Evolutionary conservation across 2,888 invertebrate species (phyloP).

Genomic region (Lasioglossum malachurum): DNA sequence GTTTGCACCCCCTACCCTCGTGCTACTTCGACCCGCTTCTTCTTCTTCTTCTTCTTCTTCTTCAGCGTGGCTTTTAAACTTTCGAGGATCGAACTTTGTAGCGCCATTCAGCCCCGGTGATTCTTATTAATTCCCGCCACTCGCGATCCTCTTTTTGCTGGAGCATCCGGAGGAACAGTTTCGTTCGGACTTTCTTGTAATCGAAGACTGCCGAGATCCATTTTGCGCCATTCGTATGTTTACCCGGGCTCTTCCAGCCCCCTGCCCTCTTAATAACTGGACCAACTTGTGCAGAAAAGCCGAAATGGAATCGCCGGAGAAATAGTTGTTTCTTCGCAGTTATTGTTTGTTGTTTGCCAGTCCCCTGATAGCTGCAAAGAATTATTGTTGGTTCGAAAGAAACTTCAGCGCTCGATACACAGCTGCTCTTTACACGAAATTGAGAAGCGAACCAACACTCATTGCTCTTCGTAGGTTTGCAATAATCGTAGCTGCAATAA

Average conservation of each 20-base stretch:
- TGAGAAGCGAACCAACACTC: background rate
- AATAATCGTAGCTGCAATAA: background rate
- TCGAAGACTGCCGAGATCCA: conserved; percentile 7
- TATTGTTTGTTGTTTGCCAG: background rate
- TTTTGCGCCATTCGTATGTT: conserved; percentile 7
- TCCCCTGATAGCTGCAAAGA: background rate
- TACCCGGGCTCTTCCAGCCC: background rate
- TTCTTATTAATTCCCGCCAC: conserved; percentile 46
- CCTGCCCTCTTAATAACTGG: background rate
- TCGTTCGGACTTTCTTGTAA: conserved; percentile 17
- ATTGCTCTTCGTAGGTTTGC: background rate
- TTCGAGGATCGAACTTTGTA: conserved; percentile 45
- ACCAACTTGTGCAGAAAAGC: background rate
- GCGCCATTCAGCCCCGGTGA: conserved; percentile 45
- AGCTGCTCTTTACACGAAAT: background rate
- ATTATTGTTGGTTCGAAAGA: background rate
- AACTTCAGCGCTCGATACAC: background rate
- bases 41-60: conserved; percentile 15
- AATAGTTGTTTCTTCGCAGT: background rate
- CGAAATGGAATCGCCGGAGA: background rate
- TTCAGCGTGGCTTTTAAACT: conserved; percentile 35
- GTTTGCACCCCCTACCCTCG: background rate
- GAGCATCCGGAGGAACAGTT: conserved; percentile 19
- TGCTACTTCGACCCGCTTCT: conserved; percentile 13
- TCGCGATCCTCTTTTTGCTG: conserved; percentile 6